A percentile compares a stretch with the other conserved stretches of the same genome.
Conservation (phyloP, 37 sponge, comb jelly and placozoan genomes). For the Aplysina aerophoba region DNA sequence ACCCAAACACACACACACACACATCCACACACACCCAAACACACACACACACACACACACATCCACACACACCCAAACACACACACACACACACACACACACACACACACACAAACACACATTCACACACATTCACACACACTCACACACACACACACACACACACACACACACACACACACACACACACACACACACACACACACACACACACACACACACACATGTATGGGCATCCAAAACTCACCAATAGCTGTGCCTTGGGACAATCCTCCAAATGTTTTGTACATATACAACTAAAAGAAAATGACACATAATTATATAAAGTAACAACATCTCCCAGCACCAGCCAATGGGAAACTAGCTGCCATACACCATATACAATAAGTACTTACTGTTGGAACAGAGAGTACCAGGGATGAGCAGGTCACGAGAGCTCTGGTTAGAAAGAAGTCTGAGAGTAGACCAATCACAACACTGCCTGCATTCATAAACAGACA, state of each 20-base stretch:
- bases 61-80: not conserved
- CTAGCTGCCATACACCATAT: too few relatives aligned
- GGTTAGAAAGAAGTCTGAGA: conserved; percentile 69
- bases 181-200: too few relatives aligned
- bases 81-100: not conserved
- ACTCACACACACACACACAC: not conserved
- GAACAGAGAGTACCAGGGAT: conserved; percentile 66
- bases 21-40: not conserved
- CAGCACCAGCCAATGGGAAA: not conserved
- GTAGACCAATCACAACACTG: conserved; percentile 59
- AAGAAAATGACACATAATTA: not conserved
- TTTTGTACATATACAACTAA: not conserved
- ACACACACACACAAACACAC: not conserved
- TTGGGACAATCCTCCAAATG: conserved; percentile 6
- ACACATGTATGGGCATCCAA: not conserved
- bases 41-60: too few relatives aligned
- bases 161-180: too few relatives aligned
- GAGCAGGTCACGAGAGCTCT: conserved; percentile 60
- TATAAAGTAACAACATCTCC: not conserved
- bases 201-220: not conserved
- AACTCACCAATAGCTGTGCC: not conserved
- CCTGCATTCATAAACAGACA: conserved; percentile 31
- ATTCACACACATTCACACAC: not conserved
- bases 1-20: conserved; percentile 18
- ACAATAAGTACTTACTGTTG: conserved; percentile 60